These are phyloP conservation scores for Orthosia cruda DNA, from an alignment of 2,888 invertebrate species.

Conservation along the genomic window DNA sequence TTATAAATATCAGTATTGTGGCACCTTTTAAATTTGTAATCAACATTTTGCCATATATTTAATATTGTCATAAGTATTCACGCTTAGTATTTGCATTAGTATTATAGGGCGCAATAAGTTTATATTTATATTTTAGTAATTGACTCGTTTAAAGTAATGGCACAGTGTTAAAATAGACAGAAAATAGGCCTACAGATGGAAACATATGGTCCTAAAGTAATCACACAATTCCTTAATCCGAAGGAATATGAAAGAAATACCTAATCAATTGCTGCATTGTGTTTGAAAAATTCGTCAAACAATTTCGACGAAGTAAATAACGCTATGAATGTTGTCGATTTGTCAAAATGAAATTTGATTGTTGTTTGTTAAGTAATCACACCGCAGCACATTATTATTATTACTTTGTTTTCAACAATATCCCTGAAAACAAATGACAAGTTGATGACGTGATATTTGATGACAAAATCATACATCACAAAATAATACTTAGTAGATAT, in stretches of 20 bases:
- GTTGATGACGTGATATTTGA: neutral
- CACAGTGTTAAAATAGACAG: neutral
- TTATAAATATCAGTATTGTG: conserved; percentile 47
- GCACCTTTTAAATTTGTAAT: conserved; percentile 40
- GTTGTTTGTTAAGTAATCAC: neutral
- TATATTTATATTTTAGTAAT: neutral
- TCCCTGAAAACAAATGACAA: conserved; percentile 3
- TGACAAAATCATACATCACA: conserved; percentile 19
- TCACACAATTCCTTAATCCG: neutral
- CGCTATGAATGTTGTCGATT: neutral
- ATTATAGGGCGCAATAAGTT: conserved; percentile 16
- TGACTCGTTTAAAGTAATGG: neutral
- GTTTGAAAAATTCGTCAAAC: neutral
- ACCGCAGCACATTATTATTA: no score
- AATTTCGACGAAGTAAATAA: neutral
- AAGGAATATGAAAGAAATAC: neutral
- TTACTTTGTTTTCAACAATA: neutral
- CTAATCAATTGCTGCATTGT: neutral
- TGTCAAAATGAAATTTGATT: neutral
- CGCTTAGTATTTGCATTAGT: conserved; percentile 25
- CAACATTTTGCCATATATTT: conserved; percentile 49
- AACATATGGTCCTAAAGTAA: neutral
- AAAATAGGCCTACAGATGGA: conserved; percentile 9
- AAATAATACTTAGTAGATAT: conserved; percentile 15
- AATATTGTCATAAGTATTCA: conserved; percentile 35